A percentile compares a stretch with the other conserved stretches of the same genome.
phyloP scores from a whole-genome alignment of 2,113 vertebrate species.

The Sinocyclocheilus rhinocerous region DNA sequence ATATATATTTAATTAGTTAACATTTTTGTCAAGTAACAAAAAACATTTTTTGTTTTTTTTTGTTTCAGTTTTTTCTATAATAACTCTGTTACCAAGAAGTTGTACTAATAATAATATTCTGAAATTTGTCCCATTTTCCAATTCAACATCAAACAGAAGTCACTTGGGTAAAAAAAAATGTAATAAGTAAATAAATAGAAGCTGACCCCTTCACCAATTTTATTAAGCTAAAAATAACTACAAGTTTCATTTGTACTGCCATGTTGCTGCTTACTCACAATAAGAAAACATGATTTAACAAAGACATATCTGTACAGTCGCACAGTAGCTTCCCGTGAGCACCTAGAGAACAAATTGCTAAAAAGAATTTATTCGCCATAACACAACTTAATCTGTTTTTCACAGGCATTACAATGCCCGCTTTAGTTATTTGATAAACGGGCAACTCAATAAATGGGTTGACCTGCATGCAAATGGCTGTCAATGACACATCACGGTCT shows the following conservation, averaged over 20 bases:
- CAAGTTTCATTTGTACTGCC: neutral
- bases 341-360: neutral
- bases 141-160: neutral
- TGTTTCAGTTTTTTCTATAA: no score
- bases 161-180: neutral
- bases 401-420: neutral
- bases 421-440: conserved; percentile 34
- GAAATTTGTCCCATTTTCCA: neutral
- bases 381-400: conserved; percentile 20
- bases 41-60: no score
- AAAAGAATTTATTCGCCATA: conserved; percentile 15
- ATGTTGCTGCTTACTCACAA: neutral
- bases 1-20: no score
- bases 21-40: no score
- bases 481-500: conserved; percentile 29
- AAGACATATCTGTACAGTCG: neutral
- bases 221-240: neutral
- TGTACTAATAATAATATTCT: neutral
- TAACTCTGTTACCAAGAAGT: neutral
- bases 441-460: conserved; percentile 18
- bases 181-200: neutral
- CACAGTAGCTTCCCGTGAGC: neutral
- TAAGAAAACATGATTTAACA: neutral
- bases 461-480: conserved; percentile 38
- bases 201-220: neutral